A percentile compares a stretch with the other conserved stretches of the same genome.
These are phyloP conservation scores for Sciurus niger DNA, from an alignment of 2,113 vertebrate genomes.

Conservation along the genomic window DNA sequence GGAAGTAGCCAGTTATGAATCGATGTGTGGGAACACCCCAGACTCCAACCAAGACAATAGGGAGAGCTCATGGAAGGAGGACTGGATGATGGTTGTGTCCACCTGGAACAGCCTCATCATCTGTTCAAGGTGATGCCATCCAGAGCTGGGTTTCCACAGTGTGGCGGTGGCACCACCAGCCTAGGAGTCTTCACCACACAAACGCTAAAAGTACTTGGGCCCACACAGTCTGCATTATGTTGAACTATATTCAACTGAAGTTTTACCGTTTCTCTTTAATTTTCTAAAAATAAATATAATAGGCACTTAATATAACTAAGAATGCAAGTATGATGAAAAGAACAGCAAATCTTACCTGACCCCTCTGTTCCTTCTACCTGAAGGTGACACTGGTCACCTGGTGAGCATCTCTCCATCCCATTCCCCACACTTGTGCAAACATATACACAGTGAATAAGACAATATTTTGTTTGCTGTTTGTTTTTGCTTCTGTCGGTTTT, in stretches of 20 bases:
- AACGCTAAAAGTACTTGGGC: not conserved
- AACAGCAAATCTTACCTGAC: not conserved
- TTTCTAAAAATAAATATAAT: not conserved
- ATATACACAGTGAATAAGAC: no score
- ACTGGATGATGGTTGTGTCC: not conserved
- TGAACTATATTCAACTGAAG: not conserved
- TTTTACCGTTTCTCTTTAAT: not conserved
- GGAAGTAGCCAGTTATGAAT: not conserved
- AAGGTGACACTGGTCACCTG: not conserved
- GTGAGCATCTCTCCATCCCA: not conserved
- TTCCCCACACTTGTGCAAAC: not conserved
- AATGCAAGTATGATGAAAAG: not conserved
- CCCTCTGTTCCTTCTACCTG: not conserved
- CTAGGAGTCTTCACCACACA: not conserved
- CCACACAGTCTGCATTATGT: not conserved
- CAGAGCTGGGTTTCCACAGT: not conserved
- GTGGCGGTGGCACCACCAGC: not conserved
- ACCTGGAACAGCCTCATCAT: not conserved
- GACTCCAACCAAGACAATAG: not conserved
- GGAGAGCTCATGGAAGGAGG: not conserved
- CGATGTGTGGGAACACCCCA: not conserved
- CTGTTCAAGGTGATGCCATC: not conserved
- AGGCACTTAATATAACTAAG: not conserved
- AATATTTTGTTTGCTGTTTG: not conserved
- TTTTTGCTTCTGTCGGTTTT: conserved; percentile 51